Percentiles rank a stretch among this genome's conserved stretches.
Conservation (phyloP, 2,888 invertebrate genomes). For the Labia minor region DNA sequence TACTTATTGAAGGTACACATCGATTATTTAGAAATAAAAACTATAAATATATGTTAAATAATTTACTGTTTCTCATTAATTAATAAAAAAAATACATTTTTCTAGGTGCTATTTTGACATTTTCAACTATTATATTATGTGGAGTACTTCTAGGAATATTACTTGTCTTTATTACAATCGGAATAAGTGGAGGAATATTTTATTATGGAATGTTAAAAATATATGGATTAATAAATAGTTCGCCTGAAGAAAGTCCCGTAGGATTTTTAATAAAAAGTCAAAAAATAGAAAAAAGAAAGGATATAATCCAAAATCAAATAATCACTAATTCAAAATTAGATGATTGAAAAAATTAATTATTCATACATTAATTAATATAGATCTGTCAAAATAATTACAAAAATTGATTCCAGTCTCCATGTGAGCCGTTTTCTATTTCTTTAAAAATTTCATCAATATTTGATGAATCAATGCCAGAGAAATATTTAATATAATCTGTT, state of each 20-base stretch:
- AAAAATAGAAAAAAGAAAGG: background rate
- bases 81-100: conserved; percentile 3
- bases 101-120: conserved; percentile 26
- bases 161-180: conserved; percentile 22
- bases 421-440: background rate
- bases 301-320: background rate
- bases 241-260: conserved; percentile 20
- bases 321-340: background rate
- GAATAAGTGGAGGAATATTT: conserved; percentile 21
- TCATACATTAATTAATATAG: too few relatives aligned
- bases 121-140: conserved; percentile 24
- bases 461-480: background rate
- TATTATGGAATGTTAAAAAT: conserved; percentile 24
- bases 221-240: conserved; percentile 20
- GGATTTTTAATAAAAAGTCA: background rate
- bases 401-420: background rate
- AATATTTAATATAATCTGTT: background rate
- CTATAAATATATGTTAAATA: too few relatives aligned
- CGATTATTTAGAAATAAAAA: too few relatives aligned
- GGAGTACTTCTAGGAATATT: conserved; percentile 24
- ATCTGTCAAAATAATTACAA: background rate
- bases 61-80: too few relatives aligned
- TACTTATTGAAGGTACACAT: conserved; percentile 24
- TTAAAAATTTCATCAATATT: background rate
- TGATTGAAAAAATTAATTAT: background rate